Base-by-base conservation (phyloP, 2,888 invertebrate species). In the Muscina levida region DNA sequence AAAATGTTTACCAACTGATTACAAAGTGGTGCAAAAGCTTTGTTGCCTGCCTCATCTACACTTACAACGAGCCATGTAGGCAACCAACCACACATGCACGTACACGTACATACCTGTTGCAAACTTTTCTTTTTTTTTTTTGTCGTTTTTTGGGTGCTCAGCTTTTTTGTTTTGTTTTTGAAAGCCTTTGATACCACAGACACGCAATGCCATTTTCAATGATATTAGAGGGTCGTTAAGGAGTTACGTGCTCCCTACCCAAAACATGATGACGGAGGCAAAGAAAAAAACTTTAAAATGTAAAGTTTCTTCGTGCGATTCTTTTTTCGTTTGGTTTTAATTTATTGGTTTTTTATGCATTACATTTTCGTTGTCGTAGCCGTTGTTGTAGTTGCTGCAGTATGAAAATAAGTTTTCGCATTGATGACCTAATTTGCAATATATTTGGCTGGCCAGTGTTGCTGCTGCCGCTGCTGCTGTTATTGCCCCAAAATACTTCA, bases 171-270 rank as follows among this genome's bases (percentile, higher is more conserved):
- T n/a, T n/a, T n/a, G n/a, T n/a, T n/a, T n/a, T 39, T 22, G 42
- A 65, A 15, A 62, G 66, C 57, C 24, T 59, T 39, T 66, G 68
- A 76, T 73, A 59, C 73, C 77, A 46, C 77, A 72, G 71, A 68
- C 81, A 81, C 81, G 81, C 81, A 75, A 81, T 78, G 62, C 65
- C 56, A 72, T 73, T 78, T 81, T 65, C 62, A 81, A 70, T 75
- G 71, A 81, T 78, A 78, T 81, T 80, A 77, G 77, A 80, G 80
- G 77, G 66, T 77, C 77, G 77, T 80, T 81, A 78, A 78, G 56
- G 53, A 72, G 59, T 72, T 80, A 78, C 77, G 78, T 78, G 78
- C 37, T 62, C 42, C 22, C 62, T 72, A 77, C 72, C n/a, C 48
- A 31, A 70, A 72, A 17, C 51, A 73, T 53, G 15, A 37, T 51